Evolutionary conservation across 2,797 vertebrate genomes (phyloP).

Genomic region (Danio jaintianensis): DNA sequence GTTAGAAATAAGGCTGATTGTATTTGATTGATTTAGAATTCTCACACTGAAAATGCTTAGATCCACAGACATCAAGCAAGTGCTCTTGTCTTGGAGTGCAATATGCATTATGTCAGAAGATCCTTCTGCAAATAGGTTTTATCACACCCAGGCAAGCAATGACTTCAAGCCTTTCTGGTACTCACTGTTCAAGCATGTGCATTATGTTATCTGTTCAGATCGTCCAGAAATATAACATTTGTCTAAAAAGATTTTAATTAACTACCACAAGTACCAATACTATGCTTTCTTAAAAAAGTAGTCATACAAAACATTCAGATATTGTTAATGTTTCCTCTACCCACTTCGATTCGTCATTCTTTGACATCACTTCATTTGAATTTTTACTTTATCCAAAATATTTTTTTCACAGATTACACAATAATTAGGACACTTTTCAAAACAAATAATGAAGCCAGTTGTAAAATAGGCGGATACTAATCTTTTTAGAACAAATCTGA

Average conservation of each 20-base stretch:
- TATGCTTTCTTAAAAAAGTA: not conserved
- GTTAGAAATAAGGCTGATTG: conserved; percentile 69
- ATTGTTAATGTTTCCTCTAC: not conserved
- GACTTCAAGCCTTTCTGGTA: conserved; percentile 78
- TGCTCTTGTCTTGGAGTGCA: conserved; percentile 68
- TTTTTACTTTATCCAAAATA: not conserved
- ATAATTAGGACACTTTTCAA: not conserved
- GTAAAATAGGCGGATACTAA: not conserved
- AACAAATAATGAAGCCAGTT: not conserved
- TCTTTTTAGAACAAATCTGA: too few relatives aligned
- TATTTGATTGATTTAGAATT: conserved; percentile 73
- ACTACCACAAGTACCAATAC: too few relatives aligned
- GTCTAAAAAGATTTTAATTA: too few relatives aligned
- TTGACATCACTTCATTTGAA: not conserved
- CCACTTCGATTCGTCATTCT: not conserved
- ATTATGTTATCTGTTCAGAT: conserved; percentile 63
- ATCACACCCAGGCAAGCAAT: conserved; percentile 75
- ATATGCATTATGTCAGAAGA: conserved; percentile 76
- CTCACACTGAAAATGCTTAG: conserved; percentile 72
- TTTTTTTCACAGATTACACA: not conserved
- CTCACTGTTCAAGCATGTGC: conserved; percentile 75
- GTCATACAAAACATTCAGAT: not conserved
- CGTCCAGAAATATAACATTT: too few relatives aligned
- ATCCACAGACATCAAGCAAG: conserved; percentile 72
- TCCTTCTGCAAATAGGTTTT: conserved; percentile 83